phyloP scores from a whole-genome alignment of 1,140 invertebrate genomes.

The Luehdorfia chinensis region DNA sequence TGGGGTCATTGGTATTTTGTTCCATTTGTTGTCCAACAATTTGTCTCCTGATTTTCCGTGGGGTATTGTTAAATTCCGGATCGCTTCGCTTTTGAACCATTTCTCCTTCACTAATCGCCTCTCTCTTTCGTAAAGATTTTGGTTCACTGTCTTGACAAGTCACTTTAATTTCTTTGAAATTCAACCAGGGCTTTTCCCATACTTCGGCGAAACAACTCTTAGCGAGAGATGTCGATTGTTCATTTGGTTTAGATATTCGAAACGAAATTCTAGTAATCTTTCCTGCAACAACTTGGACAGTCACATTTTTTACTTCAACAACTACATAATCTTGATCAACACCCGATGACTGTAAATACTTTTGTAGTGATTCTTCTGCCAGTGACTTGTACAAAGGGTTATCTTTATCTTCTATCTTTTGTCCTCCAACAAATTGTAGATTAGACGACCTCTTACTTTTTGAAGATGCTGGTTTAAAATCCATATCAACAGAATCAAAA shows the following conservation, averaged over 20 bases:
- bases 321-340: constrained; percentile 21
- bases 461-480: constrained; percentile 32
- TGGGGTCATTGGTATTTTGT: constrained; percentile 20
- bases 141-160: constrained; percentile 19
- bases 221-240: constrained; percentile 14
- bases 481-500: constrained; percentile 51
- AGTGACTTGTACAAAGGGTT: constrained; percentile 24
- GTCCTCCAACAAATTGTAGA: constrained; percentile 19
- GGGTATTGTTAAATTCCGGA: no score
- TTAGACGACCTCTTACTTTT: constrained; percentile 26
- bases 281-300: constrained; percentile 36
- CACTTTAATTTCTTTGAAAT: constrained; percentile 30
- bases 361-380: constrained; percentile 16
- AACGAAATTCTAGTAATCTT: constrained; percentile 30
- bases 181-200: constrained; percentile 29
- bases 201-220: constrained; percentile 62
- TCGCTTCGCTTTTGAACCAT: background rate
- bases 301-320: constrained; percentile 30
- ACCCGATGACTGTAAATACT: constrained; percentile 19
- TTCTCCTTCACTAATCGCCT: background rate
- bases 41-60: no score
- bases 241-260: constrained; percentile 15
- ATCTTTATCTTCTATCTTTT: constrained; percentile 18
- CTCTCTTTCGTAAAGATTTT: constrained; percentile 27
- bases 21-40: constrained; percentile 11